Base-by-base conservation (phyloP, 2,113 vertebrate species). In the Hippopotamus amphibius region DNA sequence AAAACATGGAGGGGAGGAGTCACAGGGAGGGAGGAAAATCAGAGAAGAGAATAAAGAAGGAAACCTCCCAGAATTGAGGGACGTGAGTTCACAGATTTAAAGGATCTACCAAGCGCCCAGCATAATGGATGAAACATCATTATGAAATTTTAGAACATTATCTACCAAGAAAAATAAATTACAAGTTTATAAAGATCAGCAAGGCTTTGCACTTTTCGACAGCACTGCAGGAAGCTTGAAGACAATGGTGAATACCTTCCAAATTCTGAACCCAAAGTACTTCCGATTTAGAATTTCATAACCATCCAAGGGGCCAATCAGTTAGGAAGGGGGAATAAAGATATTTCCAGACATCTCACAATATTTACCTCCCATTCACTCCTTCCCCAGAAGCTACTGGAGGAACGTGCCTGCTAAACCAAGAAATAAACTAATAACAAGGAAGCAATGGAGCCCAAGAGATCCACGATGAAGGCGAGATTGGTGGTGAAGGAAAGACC, bases 1-100 rank as follows among this genome's bases (percentile, higher is more conserved):
- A 69, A 59, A 76, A 61, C 37, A 53, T n/a, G 48, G 46, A 22
- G 4, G n/a, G 72, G 16, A 46, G 24, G 63, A 59, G 30, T 53
- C 7, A 24, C 24, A 11, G 71, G 26, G 81, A 57, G 22, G 17
- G 66, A 24, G 2, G 13, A 16, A 15, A 80, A 57, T 80, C 77
- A 15, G 77, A 41, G 2, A 41, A 80, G n/a, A 26, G 77, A 80
- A 22, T 4, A 7, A 10, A 63, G 3, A 81, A 33, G 22, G 3
- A 15, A 61, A 53, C 10, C 10, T 68, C 17, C 30, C 33, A 94
- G 10, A 43, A 95, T 3, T 69, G 50, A 87, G 77, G 13, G 30
- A 92, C 16, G 43, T 59, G 24, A 30, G 15, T 95, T 88, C 77
- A 89, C 24, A 84, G 68, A 59, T 46, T 86, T 97, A 43, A 89